Evolutionary conservation across 1,140 invertebrate genomes (phyloP), one percentile per base, ranked within the genome.

Genomic region (Caenorhabditis latens): DNA sequence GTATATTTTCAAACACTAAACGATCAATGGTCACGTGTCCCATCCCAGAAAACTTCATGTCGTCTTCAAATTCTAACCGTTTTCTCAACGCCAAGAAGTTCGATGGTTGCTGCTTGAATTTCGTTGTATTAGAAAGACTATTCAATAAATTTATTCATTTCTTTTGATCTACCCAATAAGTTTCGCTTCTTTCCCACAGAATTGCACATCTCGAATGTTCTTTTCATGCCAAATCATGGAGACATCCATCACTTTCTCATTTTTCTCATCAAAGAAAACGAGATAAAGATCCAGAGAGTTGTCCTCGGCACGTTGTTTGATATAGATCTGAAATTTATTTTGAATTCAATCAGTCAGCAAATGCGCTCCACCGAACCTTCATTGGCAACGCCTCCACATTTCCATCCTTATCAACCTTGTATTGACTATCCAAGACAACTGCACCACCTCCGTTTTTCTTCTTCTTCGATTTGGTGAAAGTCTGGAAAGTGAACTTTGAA

Each of bases 21-120:
- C 21, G 46, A 79, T 79, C 71, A 79, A 79, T 79, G 71, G 71
- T 79, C 71, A 9, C 19, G 46, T 11, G 71, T 79, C 19, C 71
- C 71, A 50, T 53, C 65, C 13, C 65, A 79, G 24, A 50, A 50
- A 32, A 4, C 71, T 9, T 50, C 71, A 0, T n/a, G 3, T 32
- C 16, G 46, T 46, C 19, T 79, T 11, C 71, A 79, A 79, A 50
- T 79, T 48, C 46, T 79, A 7, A 79, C 71, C 40, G 71, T 79
- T 24, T 79, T 79, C 14, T 79, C 71, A 9, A 50, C 71, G 46
- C 43, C 71, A 9, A 50, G 71, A 13, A 79, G 46, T 50, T 79
- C 71, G 2, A 79, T 79, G 71, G 21, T 32, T 32, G 19, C 46
- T 50, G 0, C 63, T 14, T 67, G 24, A 40, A 65, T 46, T 71